phyloP scores from a whole-genome alignment of 2,113 vertebrate species.

The Cebidichthys violaceus region DNA sequence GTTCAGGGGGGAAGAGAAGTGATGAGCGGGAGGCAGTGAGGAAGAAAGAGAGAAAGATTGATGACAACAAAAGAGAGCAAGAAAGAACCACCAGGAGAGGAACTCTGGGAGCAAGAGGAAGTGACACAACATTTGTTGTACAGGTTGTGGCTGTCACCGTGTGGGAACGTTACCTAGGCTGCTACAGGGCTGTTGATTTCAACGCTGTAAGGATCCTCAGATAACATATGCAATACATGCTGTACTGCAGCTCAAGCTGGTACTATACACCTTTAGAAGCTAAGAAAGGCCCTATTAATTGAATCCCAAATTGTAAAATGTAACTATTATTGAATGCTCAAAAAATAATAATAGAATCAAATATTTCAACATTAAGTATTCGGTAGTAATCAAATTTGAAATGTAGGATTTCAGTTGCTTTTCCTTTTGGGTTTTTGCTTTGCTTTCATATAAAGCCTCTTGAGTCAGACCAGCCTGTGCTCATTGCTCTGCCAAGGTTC shows the following conservation, averaged over 20 bases:
- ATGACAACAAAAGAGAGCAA: constrained; percentile 41
- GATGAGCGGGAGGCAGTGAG: constrained; percentile 43
- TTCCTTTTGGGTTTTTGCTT: background rate
- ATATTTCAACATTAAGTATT: background rate
- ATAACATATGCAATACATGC: background rate
- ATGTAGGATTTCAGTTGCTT: background rate
- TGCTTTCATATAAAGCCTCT: background rate
- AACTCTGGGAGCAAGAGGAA: constrained; percentile 31
- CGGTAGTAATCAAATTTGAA: background rate
- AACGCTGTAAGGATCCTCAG: background rate
- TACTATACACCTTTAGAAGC: background rate
- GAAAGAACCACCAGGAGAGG: constrained; percentile 26
- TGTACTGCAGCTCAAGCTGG: background rate
- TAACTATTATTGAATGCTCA: background rate
- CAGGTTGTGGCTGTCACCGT: constrained; percentile 46
- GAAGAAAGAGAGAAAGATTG: constrained; percentile 50
- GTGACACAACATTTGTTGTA: constrained; percentile 60
- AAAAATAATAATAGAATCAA: too few species aligned
- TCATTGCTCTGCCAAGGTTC: background rate
- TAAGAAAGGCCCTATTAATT: background rate
- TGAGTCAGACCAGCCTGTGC: background rate
- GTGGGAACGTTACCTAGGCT: constrained; percentile 34
- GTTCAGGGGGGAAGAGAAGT: constrained; percentile 26
- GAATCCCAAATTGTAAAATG: background rate
- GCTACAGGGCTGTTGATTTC: background rate